Percentiles rank a stretch among this genome's conserved stretches.
phyloP scores from a whole-genome alignment of 1,140 invertebrate genomes.

The Orchesella cincta region DNA sequence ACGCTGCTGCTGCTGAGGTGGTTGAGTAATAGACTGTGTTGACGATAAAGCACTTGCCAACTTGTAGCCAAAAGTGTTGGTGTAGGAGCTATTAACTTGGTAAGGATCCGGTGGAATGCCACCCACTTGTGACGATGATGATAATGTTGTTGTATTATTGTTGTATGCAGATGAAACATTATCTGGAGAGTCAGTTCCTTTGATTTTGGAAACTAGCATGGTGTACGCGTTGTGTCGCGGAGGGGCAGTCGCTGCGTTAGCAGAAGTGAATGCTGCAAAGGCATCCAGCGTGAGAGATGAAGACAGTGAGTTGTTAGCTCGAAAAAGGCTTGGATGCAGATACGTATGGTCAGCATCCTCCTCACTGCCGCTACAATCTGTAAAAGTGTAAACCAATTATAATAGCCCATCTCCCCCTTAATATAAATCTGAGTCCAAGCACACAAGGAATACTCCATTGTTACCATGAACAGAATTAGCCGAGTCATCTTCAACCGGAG shows the following conservation, averaged over 20 bases:
- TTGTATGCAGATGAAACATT: neutral
- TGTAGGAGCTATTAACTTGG: slow-evolving; percentile 23
- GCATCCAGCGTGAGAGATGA: slow-evolving; percentile 44
- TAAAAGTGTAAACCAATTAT: too few relatives aligned
- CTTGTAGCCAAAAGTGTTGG: too few relatives aligned
- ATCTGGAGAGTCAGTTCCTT: slow-evolving; percentile 62
- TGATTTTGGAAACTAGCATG: slow-evolving; percentile 78
- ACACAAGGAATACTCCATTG: neutral
- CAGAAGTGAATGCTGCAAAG: neutral
- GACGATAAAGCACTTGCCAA: neutral
- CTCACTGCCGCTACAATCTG: slow-evolving; percentile 48
- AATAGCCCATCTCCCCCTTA: too few relatives aligned
- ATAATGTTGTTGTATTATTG: neutral
- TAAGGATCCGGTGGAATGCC: neutral
- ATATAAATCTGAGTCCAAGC: slow-evolving; percentile 16
- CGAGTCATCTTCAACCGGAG: slow-evolving; percentile 28
- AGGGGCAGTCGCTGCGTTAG: slow-evolving; percentile 50
- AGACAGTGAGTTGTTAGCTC: slow-evolving; percentile 33
- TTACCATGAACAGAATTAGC: neutral
- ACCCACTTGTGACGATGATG: neutral
- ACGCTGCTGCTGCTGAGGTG: neutral
- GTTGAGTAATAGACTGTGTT: too few relatives aligned
- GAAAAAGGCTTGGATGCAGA: slow-evolving; percentile 73
- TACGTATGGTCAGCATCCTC: slow-evolving; percentile 67
- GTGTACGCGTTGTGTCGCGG: slow-evolving; percentile 79